Conservation (phyloP, 1,140 invertebrate species). For the Neodiprion lecontei region DNA sequence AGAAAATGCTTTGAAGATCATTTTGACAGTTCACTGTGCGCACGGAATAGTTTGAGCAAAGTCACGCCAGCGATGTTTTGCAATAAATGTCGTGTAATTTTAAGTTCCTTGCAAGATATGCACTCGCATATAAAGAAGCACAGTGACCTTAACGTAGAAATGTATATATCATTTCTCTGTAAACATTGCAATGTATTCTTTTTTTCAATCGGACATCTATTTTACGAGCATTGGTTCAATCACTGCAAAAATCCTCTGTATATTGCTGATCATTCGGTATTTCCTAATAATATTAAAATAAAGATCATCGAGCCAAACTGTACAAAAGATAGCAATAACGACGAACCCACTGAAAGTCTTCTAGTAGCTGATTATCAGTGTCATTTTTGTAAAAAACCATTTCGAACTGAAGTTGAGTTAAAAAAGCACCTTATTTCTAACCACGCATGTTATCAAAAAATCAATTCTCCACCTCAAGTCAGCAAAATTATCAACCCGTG, state of each 20-base stretch:
- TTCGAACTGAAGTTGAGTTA: slow-evolving; percentile 33
- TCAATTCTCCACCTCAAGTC: background rate
- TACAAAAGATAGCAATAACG: background rate
- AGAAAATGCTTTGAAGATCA: background rate
- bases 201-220: slow-evolving; percentile 43
- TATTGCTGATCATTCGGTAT: slow-evolving; percentile 43
- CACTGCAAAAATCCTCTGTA: slow-evolving; percentile 47
- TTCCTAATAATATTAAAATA: slow-evolving; percentile 34
- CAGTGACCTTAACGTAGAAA: slow-evolving; percentile 26
- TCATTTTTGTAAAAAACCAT: slow-evolving; percentile 41
- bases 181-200: slow-evolving; percentile 55
- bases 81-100: slow-evolving; percentile 35
- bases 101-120: slow-evolving; percentile 40
- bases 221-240: slow-evolving; percentile 50
- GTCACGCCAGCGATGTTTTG: slow-evolving; percentile 46
- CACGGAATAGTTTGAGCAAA: background rate
- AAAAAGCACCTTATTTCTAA: slow-evolving; percentile 32
- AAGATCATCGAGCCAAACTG: background rate
- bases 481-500: slow-evolving; percentile 1
- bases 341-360: slow-evolving; percentile 36
- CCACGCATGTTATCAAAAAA: background rate
- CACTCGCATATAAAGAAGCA: slow-evolving; percentile 44
- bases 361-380: slow-evolving; percentile 51
- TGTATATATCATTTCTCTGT: slow-evolving; percentile 41
- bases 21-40: background rate